phyloP scores from a whole-genome alignment of 1,140 invertebrate species.

The Diachasma alloeum region DNA sequence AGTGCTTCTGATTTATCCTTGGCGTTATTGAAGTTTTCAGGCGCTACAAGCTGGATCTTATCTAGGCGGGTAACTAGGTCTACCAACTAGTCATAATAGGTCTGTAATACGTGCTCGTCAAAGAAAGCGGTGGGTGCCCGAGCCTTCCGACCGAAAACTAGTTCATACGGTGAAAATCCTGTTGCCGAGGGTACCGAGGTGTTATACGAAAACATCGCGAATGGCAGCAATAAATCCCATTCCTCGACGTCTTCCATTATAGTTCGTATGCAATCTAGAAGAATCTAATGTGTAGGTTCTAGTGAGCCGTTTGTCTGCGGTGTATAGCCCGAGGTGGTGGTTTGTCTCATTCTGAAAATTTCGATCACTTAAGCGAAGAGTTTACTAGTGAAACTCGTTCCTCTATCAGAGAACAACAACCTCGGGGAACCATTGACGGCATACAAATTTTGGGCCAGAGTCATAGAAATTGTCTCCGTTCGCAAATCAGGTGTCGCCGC shows the following conservation, averaged over 20 bases:
- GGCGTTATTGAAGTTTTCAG: neutral
- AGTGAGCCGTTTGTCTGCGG: no score
- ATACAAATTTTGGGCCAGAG: no score
- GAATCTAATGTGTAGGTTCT: no score
- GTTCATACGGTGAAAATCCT: no score
- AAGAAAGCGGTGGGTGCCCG: no score
- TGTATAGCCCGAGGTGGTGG: no score
- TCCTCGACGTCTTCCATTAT: neutral
- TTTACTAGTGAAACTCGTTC: no score
- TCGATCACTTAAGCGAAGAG: no score
- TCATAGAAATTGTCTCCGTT: conserved; percentile 36
- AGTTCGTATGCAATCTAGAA: neutral
- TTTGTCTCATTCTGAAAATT: no score
- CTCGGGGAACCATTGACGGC: no score
- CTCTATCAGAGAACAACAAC: no score
- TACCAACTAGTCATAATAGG: neutral
- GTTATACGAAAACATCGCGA: neutral
- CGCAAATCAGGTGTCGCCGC: conserved; percentile 38
- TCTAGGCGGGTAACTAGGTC: neutral
- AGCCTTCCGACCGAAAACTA: no score
- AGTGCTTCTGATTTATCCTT: neutral
- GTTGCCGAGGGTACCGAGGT: neutral
- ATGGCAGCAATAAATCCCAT: neutral
- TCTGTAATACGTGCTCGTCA: neutral
- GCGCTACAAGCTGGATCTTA: neutral